Evolutionary conservation across 2,888 invertebrate species (phyloP).

Genomic region (Acanthopleura granulata): DNA sequence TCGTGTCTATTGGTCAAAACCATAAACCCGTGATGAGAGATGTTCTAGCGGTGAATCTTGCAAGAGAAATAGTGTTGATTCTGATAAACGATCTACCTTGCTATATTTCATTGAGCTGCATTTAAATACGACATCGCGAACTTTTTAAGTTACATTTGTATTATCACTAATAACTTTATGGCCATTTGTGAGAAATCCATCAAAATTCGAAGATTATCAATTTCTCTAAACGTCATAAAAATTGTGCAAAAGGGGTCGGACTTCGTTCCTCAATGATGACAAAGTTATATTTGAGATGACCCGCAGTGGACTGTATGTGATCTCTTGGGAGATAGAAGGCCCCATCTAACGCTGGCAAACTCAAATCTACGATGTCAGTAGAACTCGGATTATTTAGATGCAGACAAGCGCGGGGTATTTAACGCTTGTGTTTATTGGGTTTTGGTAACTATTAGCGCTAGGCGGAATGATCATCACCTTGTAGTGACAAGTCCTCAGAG

Average conservation of each 20-base stretch:
- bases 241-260: constrained; percentile 1
- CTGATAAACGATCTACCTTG: no score
- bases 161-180: not conserved
- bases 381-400: not conserved
- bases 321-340: not conserved
- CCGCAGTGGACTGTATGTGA: not conserved
- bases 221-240: constrained; percentile 14
- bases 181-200: constrained; percentile 2
- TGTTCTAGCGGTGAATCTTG: no score
- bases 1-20: no score
- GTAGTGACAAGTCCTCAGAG: constrained; percentile 17
- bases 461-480: constrained; percentile 19
- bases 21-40: no score
- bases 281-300: not conserved
- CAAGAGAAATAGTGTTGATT: no score
- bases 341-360: not conserved
- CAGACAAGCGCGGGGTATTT: constrained; percentile 14
- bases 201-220: constrained; percentile 7
- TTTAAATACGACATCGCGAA: no score
- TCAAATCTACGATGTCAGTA: not conserved
- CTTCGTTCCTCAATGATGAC: not conserved
- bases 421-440: constrained; percentile 12
- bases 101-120: no score
- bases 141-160: not conserved
- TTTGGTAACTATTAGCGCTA: constrained; percentile 11